Percentiles rank a stretch among this genome's conserved stretches.
phyloP scores from a whole-genome alignment of 2,888 invertebrate genomes.

The Abrostola tripartita region DNA sequence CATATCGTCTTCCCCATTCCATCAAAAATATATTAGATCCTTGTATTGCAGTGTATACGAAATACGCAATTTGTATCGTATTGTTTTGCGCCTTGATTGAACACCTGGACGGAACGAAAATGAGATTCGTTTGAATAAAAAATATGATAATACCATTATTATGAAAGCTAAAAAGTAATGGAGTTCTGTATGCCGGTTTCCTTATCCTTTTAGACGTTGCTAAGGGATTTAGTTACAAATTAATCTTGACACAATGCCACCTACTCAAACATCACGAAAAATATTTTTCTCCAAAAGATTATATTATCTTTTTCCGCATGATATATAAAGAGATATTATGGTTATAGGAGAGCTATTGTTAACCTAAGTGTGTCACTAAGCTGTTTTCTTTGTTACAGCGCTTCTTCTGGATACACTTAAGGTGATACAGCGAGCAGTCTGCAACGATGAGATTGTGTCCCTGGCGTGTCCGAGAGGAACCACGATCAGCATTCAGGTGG shows the following conservation, averaged over 20 bases:
- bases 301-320: background rate
- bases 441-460: constrained; percentile 95
- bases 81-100: constrained; percentile 11
- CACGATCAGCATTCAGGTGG: constrained; percentile 95
- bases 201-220: background rate
- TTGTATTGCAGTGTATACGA: constrained; percentile 3
- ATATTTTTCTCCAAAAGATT: background rate
- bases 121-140: constrained; percentile 7
- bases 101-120: constrained; percentile 25
- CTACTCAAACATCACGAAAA: background rate
- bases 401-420: constrained; percentile 95
- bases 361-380: no score
- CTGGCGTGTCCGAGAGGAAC: constrained; percentile 97
- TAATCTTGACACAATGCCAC: background rate
- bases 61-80: constrained; percentile 9
- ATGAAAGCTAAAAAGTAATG: constrained; percentile 1
- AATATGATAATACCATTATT: background rate
- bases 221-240: background rate
- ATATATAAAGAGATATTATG: background rate
- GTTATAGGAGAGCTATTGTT: background rate
- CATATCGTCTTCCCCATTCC: background rate
- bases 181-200: background rate
- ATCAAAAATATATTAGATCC: constrained; percentile 10
- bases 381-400: constrained; percentile 87
- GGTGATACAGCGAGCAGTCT: constrained; percentile 95